Evolutionary conservation across 2,797 vertebrate species (phyloP).

Genomic region (Gouania willdenowi): DNA sequence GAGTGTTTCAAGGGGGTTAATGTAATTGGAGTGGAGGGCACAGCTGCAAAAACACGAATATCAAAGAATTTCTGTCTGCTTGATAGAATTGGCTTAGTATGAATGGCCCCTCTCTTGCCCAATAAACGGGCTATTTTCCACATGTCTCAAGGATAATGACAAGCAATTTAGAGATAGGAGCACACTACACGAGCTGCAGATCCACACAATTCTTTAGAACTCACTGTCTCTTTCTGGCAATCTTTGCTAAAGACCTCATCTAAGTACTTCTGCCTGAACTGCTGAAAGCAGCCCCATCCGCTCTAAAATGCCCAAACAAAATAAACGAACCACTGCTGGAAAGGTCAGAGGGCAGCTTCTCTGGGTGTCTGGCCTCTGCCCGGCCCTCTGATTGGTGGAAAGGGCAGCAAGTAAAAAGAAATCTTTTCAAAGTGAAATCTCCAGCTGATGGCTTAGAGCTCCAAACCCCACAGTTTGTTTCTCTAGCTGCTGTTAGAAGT

Average conservation of each 20-base stretch:
- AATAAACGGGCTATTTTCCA: slow-evolving; percentile 85
- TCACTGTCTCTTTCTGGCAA: slow-evolving; percentile 43
- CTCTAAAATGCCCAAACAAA: slow-evolving; percentile 65
- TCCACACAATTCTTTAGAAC: no score
- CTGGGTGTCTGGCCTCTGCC: slow-evolving; percentile 67
- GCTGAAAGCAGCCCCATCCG: slow-evolving; percentile 68
- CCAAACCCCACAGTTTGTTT: slow-evolving; percentile 71
- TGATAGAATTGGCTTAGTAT: slow-evolving; percentile 91
- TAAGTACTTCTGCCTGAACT: slow-evolving; percentile 72
- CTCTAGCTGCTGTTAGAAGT: slow-evolving; percentile 73
- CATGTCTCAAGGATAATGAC: slow-evolving; percentile 87
- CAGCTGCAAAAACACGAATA: slow-evolving; percentile 97
- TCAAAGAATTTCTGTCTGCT: slow-evolving; percentile 86
- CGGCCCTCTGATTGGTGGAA: slow-evolving; percentile 69
- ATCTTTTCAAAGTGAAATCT: slow-evolving; percentile 81
- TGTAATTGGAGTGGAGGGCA: slow-evolving; percentile 91
- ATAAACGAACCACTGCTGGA: slow-evolving; percentile 70
- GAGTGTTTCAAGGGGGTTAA: slow-evolving; percentile 74
- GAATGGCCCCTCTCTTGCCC: slow-evolving; percentile 65
- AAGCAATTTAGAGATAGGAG: slow-evolving; percentile 55
- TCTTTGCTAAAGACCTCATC: slow-evolving; percentile 67
- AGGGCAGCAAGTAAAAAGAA: slow-evolving; percentile 68
- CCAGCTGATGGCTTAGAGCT: slow-evolving; percentile 78
- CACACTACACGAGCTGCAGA: slow-evolving; percentile 29
- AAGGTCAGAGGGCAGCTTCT: slow-evolving; percentile 72